Conservation (phyloP, 2,113 vertebrate genomes). For the Ammodytes dubius region DNA sequence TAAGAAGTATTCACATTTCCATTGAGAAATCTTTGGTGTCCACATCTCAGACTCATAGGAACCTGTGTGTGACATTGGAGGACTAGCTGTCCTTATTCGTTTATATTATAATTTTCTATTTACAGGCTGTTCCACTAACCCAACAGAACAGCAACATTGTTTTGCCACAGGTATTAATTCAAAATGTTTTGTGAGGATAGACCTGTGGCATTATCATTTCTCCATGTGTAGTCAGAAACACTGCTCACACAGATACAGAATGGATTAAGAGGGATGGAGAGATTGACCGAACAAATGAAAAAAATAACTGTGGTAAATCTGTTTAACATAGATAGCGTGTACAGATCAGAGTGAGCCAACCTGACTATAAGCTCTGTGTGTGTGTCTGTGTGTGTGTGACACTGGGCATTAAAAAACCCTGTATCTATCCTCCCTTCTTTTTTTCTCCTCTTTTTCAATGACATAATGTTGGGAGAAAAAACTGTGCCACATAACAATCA, state of each 20-base stretch:
- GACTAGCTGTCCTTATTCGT: too few relatives aligned
- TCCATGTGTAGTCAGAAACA: constrained; percentile 10
- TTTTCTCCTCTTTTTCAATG: constrained; percentile 4
- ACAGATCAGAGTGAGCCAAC: constrained; percentile 38
- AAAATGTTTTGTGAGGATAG: constrained; percentile 15
- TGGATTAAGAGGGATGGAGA: constrained; percentile 67
- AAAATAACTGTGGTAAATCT: constrained; percentile 67
- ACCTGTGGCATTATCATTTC: constrained; percentile 8
- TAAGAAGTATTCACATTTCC: too few relatives aligned
- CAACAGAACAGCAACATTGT: not conserved
- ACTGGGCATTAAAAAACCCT: not conserved
- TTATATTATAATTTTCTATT: too few relatives aligned
- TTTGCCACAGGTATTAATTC: not conserved
- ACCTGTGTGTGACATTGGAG: too few relatives aligned
- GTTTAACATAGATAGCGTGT: constrained; percentile 59
- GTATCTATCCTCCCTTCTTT: not conserved
- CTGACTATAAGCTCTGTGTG: constrained; percentile 45
- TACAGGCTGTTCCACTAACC: not conserved
- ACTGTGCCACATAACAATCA: not conserved
- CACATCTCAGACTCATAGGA: too few relatives aligned
- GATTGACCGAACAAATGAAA: constrained; percentile 64
- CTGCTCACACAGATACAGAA: constrained; percentile 20
- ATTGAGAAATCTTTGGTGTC: too few relatives aligned
- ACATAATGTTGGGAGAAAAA: not conserved
- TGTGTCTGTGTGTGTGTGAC: not conserved